Conservation (phyloP, 2,113 vertebrate genomes). For the Charadrius vociferus region DNA sequence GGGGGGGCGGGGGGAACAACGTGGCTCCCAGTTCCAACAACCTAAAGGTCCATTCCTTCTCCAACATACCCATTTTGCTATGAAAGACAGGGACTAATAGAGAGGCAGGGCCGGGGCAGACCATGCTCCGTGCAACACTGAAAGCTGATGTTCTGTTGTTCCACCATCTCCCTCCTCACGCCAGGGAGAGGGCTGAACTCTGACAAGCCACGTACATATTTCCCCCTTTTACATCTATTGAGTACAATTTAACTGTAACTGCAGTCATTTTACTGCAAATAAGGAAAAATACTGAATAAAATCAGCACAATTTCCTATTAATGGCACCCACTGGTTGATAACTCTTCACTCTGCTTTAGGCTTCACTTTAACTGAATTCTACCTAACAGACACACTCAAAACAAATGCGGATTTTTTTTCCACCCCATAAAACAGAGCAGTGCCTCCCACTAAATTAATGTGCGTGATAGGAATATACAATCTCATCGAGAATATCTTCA, state of each 20-base stretch:
- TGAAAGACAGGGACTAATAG: background rate
- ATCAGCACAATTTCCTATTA: conserved; percentile 52
- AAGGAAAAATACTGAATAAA: conserved; percentile 61
- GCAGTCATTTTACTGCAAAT: conserved; percentile 68
- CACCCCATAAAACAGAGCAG: background rate
- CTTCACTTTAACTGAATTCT: conserved; percentile 18
- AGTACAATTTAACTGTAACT: conserved; percentile 65
- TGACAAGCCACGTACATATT: background rate
- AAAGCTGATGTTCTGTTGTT: background rate
- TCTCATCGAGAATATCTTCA: conserved; percentile 1
- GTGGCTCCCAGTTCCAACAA: background rate
- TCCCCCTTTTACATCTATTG: conserved; percentile 20
- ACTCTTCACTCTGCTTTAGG: background rate
- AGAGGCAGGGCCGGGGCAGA: background rate
- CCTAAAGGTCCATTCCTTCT: background rate
- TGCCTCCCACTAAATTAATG: conserved; percentile 54
- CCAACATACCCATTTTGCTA: background rate
- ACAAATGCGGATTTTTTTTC: background rate
- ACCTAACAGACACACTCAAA: conserved; percentile 2
- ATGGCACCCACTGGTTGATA: conserved; percentile 19
- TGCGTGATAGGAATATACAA: conserved; percentile 6
- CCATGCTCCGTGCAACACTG: rapidly evolving
- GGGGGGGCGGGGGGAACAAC: rapidly evolving
- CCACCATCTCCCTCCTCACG: background rate
- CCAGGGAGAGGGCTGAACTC: background rate